Percentiles rank a stretch among this genome's conserved stretches.
These are phyloP conservation scores for Glyphotaelius pellucidus DNA, from an alignment of 2,888 invertebrate genomes.

Conservation along the genomic window DNA sequence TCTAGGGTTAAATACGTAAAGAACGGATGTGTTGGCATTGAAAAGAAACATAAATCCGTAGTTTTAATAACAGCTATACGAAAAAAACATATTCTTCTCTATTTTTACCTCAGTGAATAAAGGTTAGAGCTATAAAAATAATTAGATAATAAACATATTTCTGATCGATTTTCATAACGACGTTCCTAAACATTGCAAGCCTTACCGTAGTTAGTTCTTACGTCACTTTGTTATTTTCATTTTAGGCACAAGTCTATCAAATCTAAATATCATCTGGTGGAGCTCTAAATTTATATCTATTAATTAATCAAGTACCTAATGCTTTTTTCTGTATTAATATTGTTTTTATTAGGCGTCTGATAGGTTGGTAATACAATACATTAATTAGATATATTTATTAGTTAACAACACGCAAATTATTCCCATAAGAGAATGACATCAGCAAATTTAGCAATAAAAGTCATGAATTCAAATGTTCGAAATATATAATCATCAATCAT, in stretches of 20 bases:
- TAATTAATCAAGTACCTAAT: background rate
- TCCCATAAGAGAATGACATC: conserved; percentile 29
- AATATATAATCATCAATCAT: conserved; percentile 21
- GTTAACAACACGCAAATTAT: conserved; percentile 22
- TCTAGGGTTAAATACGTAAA: background rate
- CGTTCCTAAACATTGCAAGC: background rate
- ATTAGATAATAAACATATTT: background rate
- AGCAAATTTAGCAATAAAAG: conserved; percentile 17
- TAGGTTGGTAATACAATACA: background rate
- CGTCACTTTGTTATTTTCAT: background rate
- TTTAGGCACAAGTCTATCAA: background rate
- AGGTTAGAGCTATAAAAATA: background rate
- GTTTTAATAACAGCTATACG: background rate
- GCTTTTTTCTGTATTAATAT: background rate
- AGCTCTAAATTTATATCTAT: background rate
- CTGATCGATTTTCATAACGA: background rate
- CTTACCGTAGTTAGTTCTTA: background rate
- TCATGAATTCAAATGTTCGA: background rate
- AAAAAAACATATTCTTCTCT: too few relatives aligned
- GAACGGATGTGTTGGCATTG: background rate
- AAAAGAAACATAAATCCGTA: background rate
- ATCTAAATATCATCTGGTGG: conserved; percentile 10
- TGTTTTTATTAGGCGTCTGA: background rate
- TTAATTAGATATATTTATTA: conserved; percentile 23
- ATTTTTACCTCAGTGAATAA: background rate